These are phyloP conservation scores for Lycaon pictus DNA, from an alignment of 2,113 vertebrate genomes.

Conservation along the genomic window DNA sequence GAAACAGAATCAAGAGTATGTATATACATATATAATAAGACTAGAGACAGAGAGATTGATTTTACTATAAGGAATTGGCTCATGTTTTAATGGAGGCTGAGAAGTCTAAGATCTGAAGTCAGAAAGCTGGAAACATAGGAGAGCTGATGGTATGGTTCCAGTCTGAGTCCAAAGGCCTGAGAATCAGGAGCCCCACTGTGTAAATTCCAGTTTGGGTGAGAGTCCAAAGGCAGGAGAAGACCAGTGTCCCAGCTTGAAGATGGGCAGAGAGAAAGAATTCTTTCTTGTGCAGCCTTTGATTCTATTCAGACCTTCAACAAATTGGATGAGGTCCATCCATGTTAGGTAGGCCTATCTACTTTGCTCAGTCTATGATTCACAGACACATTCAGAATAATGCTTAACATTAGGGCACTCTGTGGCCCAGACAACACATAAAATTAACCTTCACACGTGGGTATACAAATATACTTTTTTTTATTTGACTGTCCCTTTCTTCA, in stretches of 20 bases:
- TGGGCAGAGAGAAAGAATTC: background rate
- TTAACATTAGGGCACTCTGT: background rate
- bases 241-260: background rate
- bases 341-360: background rate
- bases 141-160: background rate
- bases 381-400: background rate
- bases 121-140: background rate
- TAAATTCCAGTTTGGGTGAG: background rate
- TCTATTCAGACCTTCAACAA: background rate
- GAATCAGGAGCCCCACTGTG: background rate
- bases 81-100: background rate
- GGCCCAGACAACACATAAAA: background rate
- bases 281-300: background rate
- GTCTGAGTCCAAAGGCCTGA: background rate
- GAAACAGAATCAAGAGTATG: background rate
- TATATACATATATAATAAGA: background rate
- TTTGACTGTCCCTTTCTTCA: background rate
- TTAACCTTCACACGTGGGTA: background rate
- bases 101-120: background rate
- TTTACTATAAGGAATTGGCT: background rate
- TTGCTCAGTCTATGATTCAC: background rate
- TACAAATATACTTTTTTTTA: background rate
- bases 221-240: slow-evolving; percentile 10
- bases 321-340: background rate
- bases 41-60: background rate